Conservation (phyloP, 2,113 vertebrate species). For the Xenopus tropicalis region DNA sequence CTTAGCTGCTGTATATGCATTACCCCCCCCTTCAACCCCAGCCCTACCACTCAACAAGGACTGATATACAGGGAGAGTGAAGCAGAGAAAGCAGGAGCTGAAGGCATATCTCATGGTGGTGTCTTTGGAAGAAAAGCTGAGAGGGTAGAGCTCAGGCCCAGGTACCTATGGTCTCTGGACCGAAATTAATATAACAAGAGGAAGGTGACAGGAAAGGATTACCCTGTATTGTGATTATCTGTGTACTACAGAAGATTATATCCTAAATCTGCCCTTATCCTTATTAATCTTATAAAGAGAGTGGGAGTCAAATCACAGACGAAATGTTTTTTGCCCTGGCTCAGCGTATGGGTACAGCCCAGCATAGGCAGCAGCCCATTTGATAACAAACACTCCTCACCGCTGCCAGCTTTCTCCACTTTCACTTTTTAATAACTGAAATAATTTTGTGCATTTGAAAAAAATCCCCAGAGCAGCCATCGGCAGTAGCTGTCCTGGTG, state of each 20-base stretch:
- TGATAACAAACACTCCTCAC: too few species aligned
- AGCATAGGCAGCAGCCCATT: background rate
- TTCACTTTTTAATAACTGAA: too few species aligned
- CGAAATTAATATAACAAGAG: background rate
- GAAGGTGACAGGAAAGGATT: slow-evolving; percentile 12
- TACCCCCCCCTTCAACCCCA: too few species aligned
- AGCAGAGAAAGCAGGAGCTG: too few species aligned
- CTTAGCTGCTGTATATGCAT: too few species aligned
- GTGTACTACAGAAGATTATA: slow-evolving; percentile 18
- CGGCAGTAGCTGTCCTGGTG: background rate
- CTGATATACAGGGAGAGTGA: too few species aligned
- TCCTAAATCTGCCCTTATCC: slow-evolving; percentile 34
- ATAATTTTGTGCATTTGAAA: background rate
- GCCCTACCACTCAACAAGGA: too few species aligned
- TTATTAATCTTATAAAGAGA: slow-evolving; percentile 21
- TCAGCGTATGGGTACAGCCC: background rate
- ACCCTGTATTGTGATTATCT: slow-evolving; percentile 27
- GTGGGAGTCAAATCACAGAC: slow-evolving; percentile 28
- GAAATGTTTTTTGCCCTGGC: slow-evolving; percentile 11
- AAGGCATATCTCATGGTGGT: too few species aligned
- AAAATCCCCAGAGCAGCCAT: background rate
- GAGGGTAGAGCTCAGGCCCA: background rate
- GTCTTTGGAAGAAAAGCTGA: too few species aligned
- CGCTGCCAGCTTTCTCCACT: too few species aligned
- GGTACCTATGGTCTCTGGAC: background rate